Conservation (phyloP, 2,113 vertebrate species). For the Talpa occidentalis region DNA sequence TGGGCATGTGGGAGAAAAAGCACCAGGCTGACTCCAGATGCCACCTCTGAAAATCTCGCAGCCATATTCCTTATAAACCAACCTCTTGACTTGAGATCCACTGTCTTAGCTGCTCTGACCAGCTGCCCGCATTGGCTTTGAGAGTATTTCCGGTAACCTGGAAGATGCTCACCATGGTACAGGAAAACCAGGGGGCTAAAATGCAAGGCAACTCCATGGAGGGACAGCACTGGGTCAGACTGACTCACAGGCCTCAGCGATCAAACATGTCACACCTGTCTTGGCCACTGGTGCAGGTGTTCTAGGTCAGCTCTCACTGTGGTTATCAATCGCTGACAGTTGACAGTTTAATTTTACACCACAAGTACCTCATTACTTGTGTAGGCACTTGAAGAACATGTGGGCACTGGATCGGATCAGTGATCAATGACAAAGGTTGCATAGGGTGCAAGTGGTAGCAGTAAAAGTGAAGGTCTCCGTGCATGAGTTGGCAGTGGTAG, state of each 20-base stretch:
- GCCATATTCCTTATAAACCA: background rate
- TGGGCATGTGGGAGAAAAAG: background rate
- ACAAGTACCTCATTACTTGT: conserved; percentile 99
- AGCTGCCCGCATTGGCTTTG: background rate
- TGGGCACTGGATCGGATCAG: conserved; percentile 99
- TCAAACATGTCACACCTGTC: conserved; percentile 95
- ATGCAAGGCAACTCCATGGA: conserved; percentile 84
- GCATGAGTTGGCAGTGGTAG: conserved; percentile 94
- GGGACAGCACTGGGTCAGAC: conserved; percentile 88
- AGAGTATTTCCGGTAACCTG: conserved; percentile 39
- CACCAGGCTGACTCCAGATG: conserved; percentile 52
- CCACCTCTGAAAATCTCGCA: conserved; percentile 53
- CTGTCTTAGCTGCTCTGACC: background rate
- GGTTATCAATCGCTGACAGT: conserved; percentile 99
- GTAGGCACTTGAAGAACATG: conserved; percentile 95
- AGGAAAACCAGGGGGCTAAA: conserved; percentile 77
- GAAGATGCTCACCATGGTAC: background rate
- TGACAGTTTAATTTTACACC: conserved; percentile 99
- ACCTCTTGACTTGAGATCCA: background rate
- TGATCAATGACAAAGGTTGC: conserved; percentile 99
- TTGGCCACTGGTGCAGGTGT: conserved; percentile 94
- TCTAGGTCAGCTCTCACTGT: conserved; percentile 94
- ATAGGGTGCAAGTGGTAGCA: conserved; percentile 91
- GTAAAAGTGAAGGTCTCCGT: conserved; percentile 96
- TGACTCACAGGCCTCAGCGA: conserved; percentile 92